Base-by-base conservation (phyloP, 2,797 vertebrate species). In the Catharus ustulatus region DNA sequence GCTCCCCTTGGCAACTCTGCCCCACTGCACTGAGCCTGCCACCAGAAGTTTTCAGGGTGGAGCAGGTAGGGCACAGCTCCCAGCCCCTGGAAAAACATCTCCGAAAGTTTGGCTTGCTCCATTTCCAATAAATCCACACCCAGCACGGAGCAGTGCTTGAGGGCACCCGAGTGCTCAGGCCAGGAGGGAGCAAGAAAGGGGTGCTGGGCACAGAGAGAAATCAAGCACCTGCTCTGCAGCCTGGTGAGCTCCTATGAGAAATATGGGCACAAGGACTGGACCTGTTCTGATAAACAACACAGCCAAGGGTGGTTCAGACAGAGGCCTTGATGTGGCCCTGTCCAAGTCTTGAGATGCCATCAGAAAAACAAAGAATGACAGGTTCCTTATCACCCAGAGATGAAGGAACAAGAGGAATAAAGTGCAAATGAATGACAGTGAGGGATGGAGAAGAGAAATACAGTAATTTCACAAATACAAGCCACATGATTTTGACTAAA, bases 11-110 rank as follows among this genome's bases (percentile, higher is more conserved):
- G 59, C 55, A 71, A 62, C 54, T 78, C 43, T 66, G 42, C 27
- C 30, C 26, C 0, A 0, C 18, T 38, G 66, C 68, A 52, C 20
- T 0, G 0, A 88, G 46, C 66, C 49, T 63, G 62, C 68, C 27
- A 20, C 0, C 3, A 82, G 64, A 77, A 54, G 54, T 36, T 57
- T 76, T 66, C 84, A 18, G 93, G 80, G 84, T 74, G 59, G 93
- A 85, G 84, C 79, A 81, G 77, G 92, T 83, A 93, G 45, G 68
- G 93, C 94, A 83, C 73, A 1, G 90, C 57, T 93, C 77, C 87
- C 77, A 93, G 75, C 30, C 62, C 84, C 82, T 87, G 91, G 83
- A 94, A 96, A 96, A 97, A 93, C 61, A 78, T 45, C 72, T 88
- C 93, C 1, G 2, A 80, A 94, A 66, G 17, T 82, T 40, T 91